Evolutionary conservation across 2,797 vertebrate species (phyloP).

Genomic region (Pseudotriccus pelzelni): DNA sequence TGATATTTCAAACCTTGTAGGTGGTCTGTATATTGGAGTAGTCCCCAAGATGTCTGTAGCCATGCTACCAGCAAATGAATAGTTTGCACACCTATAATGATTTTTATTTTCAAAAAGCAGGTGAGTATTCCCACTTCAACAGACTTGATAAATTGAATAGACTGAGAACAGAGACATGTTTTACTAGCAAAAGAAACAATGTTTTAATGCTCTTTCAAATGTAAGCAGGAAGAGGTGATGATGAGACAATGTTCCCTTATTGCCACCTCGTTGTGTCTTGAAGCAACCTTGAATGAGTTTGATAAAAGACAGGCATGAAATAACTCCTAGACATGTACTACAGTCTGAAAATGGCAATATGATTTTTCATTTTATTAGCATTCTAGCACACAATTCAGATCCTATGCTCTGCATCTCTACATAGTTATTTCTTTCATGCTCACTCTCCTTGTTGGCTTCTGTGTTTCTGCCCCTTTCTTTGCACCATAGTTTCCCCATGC

Average conservation of each 20-base stretch:
- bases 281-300: not conserved
- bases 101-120: not conserved
- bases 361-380: conserved; percentile 5
- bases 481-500: not conserved
- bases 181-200: not conserved
- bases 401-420: not conserved
- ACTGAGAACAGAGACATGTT: not conserved
- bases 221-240: conserved; percentile 14
- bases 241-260: not conserved
- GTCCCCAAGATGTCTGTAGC: not conserved
- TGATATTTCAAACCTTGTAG: not conserved
- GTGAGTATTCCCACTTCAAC: not conserved
- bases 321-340: not conserved
- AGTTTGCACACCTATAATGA: not conserved
- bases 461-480: not conserved
- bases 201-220: not conserved
- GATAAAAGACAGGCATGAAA: not conserved
- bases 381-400: not conserved
- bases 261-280: not conserved
- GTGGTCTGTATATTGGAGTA: not conserved
- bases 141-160: not conserved
- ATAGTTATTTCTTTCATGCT: not conserved
- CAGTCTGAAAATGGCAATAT: not conserved
- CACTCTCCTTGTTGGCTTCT: not conserved
- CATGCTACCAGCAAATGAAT: not conserved